Evolutionary conservation across 2,888 invertebrate genomes (phyloP).

Genomic region (Dicyrtoma fusca): DNA sequence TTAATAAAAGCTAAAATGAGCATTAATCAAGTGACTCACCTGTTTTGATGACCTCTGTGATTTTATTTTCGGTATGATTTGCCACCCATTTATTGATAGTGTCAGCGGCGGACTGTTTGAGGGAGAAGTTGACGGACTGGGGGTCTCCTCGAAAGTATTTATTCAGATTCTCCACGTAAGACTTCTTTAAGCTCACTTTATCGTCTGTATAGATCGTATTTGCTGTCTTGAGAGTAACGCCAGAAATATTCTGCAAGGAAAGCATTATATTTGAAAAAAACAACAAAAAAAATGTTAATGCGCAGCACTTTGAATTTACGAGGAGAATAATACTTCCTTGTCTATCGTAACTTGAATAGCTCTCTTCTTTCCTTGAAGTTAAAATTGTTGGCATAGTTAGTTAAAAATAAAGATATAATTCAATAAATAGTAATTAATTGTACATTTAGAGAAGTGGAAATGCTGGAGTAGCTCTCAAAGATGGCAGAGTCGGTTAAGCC

Average conservation of each 20-base stretch:
- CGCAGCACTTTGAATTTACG: too few relatives aligned
- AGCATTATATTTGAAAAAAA: too few relatives aligned
- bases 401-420: too few relatives aligned
- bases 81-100: slow-evolving; percentile 19
- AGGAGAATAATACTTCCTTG: too few relatives aligned
- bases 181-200: not conserved
- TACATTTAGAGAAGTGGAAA: not conserved
- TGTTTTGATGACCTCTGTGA: not conserved
- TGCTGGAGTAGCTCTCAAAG: not conserved
- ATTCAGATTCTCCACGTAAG: not conserved
- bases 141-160: slow-evolving; percentile 3
- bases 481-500: slow-evolving; percentile 13
- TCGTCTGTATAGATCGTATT: slow-evolving; percentile 16
- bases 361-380: too few relatives aligned
- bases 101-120: not conserved
- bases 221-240: not conserved
- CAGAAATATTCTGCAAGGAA: too few relatives aligned
- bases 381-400: too few relatives aligned
- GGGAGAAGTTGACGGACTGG: not conserved
- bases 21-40: slow-evolving; percentile 11
- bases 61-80: not conserved
- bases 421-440: too few relatives aligned
- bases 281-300: too few relatives aligned
- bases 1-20: not conserved
- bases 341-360: not conserved